Evolutionary conservation across 1,140 invertebrate genomes (phyloP).

Genomic region (Holotrichia oblita): DNA sequence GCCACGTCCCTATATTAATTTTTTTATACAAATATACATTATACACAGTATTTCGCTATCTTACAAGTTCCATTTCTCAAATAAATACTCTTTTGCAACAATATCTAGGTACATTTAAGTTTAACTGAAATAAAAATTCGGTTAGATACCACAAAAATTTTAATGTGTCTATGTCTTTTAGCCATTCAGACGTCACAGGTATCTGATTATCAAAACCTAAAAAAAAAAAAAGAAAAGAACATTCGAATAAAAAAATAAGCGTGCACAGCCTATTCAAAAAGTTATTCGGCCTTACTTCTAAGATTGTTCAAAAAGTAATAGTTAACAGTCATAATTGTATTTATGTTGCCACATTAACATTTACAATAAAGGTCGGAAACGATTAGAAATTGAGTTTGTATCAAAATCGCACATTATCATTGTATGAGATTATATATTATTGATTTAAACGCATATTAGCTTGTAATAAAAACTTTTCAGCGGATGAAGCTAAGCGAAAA

Average conservation of each 20-base stretch:
- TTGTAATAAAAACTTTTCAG: too few relatives aligned
- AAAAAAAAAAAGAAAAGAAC: conserved; percentile 35
- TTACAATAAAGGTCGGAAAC: neutral
- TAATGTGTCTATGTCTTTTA: conserved; percentile 11
- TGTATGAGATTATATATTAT: neutral
- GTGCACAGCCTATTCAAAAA: conserved; percentile 44
- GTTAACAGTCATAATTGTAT: neutral
- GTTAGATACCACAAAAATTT: conserved; percentile 9
- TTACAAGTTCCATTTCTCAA: conserved; percentile 39
- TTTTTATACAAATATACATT: conserved; percentile 38
- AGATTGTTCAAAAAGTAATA: conserved; percentile 22
- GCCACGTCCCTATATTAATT: conserved; percentile 48
- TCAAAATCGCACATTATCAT: conserved; percentile 39
- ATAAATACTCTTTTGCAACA: conserved; percentile 38
- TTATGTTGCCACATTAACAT: neutral
- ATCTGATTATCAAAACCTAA: conserved; percentile 10
- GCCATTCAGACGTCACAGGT: neutral
- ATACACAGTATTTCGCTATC: conserved; percentile 39
- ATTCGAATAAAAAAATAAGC: conserved; percentile 39
- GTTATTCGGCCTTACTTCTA: conserved; percentile 17
- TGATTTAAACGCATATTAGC: too few relatives aligned
- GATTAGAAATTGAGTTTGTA: conserved; percentile 4
- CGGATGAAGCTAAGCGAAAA: too few relatives aligned
- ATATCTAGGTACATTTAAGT: conserved; percentile 31
- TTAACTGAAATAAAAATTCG: conserved; percentile 5